Percentiles rank a stretch among this genome's conserved stretches.
Conservation (phyloP, 2,797 vertebrate genomes). For the Acanthurus tractus region DNA sequence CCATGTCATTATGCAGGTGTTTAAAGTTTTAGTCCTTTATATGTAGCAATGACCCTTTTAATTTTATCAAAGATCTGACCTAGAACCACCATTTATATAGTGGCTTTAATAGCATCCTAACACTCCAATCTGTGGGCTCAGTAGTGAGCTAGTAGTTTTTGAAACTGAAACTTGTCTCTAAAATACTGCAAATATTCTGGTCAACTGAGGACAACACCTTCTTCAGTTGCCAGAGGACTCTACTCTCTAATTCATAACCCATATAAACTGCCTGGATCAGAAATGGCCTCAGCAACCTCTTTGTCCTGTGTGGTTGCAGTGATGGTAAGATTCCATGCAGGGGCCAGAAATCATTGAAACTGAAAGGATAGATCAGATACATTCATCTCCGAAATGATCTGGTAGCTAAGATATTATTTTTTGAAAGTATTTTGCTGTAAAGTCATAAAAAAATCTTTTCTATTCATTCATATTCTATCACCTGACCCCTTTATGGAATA, state of each 20-base stretch:
- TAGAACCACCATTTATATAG: not conserved
- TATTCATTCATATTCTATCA: slow-evolving; percentile 6
- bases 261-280: slow-evolving; percentile 32
- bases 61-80: slow-evolving; percentile 1
- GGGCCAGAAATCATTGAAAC: slow-evolving; percentile 18
- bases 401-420: not conserved
- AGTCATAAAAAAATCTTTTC: slow-evolving; percentile 4
- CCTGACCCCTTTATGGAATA: slow-evolving; percentile 49
- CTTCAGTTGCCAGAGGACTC: slow-evolving; percentile 13
- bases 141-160: slow-evolving; percentile 1
- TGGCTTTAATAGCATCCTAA: not conserved
- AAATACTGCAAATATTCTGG: slow-evolving; percentile 8
- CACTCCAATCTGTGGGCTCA: not conserved
- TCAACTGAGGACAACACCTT: slow-evolving; percentile 16
- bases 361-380: slow-evolving; percentile 23
- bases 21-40: not conserved
- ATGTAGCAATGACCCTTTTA: not conserved
- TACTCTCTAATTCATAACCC: slow-evolving; percentile 6
- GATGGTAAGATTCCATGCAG: slow-evolving; percentile 63
- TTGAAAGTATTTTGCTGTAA: not conserved
- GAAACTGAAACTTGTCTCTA: not conserved
- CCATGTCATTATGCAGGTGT: slow-evolving; percentile 7
- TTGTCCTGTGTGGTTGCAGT: slow-evolving; percentile 33
- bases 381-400: not conserved
- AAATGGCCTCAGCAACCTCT: slow-evolving; percentile 35